Conservation (phyloP, 1,140 invertebrate species). For the Berghia stephanieae region DNA sequence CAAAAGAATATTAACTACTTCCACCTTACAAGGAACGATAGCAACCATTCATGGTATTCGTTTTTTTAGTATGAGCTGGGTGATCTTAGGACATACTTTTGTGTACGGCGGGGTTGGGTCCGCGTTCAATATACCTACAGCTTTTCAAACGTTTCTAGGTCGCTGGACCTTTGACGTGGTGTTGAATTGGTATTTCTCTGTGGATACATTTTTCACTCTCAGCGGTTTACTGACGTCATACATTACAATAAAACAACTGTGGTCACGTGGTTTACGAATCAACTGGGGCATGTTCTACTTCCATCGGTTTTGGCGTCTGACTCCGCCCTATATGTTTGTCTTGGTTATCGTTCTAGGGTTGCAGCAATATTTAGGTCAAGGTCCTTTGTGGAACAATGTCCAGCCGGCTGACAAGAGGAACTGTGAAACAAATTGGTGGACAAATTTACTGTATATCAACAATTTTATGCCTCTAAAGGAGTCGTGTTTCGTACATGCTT, state of each 20-base stretch:
- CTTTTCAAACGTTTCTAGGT: neutral
- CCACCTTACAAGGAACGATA: neutral
- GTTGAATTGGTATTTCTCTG: constrained; percentile 85
- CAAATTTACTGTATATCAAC: neutral
- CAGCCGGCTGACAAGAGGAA: neutral
- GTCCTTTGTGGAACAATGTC: neutral
- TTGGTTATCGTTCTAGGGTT: neutral
- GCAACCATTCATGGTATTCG: neutral
- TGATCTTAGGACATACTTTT: neutral
- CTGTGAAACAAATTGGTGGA: neutral
- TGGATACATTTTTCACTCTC: constrained; percentile 87
- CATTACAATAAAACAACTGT: constrained; percentile 67
- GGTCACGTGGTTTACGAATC: constrained; percentile 46
- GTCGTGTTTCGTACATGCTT: constrained; percentile 77
- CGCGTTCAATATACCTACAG: neutral
- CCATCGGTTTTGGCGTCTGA: constrained; percentile 38
- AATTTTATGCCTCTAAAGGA: neutral
- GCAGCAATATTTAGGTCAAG: neutral
- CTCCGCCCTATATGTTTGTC: neutral
- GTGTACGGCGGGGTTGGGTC: neutral
- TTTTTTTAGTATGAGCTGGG: neutral
- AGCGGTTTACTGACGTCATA: constrained; percentile 41
- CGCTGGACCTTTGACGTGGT: constrained; percentile 50
- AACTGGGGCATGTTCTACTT: constrained; percentile 52
- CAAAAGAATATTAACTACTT: neutral